Evolutionary conservation across 2,888 invertebrate genomes (phyloP).

Genomic region (Macrosoma leucophasiata): DNA sequence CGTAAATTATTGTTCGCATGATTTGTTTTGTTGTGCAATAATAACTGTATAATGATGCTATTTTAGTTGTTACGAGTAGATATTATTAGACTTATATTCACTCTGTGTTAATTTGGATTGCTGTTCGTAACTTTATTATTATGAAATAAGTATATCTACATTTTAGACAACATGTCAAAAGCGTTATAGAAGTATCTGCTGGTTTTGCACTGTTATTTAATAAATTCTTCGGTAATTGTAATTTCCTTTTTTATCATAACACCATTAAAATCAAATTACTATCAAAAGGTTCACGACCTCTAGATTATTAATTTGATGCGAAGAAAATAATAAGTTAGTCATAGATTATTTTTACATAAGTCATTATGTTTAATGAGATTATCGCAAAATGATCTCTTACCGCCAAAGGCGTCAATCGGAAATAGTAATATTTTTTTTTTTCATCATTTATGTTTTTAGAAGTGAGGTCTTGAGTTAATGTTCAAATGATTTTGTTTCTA

Average conservation of each 20-base stretch:
- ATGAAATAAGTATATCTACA: constrained; percentile 23
- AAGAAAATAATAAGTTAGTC: no score
- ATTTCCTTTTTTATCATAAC: no score
- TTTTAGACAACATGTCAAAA: no score
- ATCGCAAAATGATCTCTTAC: constrained; percentile 45
- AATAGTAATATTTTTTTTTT: constrained; percentile 31
- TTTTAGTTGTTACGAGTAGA: constrained; percentile 33
- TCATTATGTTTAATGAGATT: no score
- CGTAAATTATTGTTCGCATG: no score
- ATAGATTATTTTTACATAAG: no score
- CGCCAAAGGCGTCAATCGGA: constrained; percentile 51
- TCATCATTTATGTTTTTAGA: constrained; percentile 36
- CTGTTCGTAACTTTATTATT: constrained; percentile 53
- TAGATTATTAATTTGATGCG: no score
- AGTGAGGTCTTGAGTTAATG: constrained; percentile 56
- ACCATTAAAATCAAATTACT: no score
- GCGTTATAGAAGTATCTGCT: no score
- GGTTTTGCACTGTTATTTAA: no score
- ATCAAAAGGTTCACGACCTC: no score
- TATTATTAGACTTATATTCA: background rate
- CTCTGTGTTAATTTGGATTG: constrained; percentile 25
- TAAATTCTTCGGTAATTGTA: no score
- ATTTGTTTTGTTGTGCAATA: constrained; percentile 42
- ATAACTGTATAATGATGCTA: constrained; percentile 32
- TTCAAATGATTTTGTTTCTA: constrained; percentile 33